A percentile compares a stretch with the other conserved stretches of the same genome.
These are phyloP conservation scores for Allolobophora icterica DNA, from an alignment of 2,888 invertebrate species.

Conservation along the genomic window DNA sequence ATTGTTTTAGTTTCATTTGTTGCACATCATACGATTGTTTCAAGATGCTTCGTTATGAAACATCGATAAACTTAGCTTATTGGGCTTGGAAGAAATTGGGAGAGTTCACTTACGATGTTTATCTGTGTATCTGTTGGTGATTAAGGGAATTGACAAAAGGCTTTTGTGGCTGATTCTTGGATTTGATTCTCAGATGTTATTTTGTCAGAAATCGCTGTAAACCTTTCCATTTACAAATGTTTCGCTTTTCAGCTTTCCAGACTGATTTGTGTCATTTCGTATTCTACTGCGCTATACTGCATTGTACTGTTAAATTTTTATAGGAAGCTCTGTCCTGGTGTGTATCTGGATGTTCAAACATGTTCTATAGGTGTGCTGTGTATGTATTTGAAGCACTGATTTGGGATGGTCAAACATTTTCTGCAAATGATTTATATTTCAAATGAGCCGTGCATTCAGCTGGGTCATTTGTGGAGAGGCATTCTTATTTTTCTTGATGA, in stretches of 20 bases:
- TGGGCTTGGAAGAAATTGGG: neutral
- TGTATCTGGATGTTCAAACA: neutral
- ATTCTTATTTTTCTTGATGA: too few relatives aligned
- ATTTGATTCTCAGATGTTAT: neutral
- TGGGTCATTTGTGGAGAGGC: too few relatives aligned
- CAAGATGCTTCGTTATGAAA: neutral
- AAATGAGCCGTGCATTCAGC: too few relatives aligned
- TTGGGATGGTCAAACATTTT: too few relatives aligned
- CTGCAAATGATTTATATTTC: too few relatives aligned
- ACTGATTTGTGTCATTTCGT: neutral
- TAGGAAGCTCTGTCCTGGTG: neutral
- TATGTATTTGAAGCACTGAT: too few relatives aligned
- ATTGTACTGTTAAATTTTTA: neutral
- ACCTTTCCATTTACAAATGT: slow-evolving; percentile 17
- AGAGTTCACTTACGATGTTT: neutral
- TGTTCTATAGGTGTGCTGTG: too few relatives aligned
- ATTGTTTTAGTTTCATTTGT: neutral
- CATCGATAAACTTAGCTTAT: neutral
- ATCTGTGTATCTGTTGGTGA: neutral
- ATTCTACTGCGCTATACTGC: neutral
- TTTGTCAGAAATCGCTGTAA: too few relatives aligned
- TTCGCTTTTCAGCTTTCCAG: neutral
- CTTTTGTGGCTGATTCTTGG: neutral
- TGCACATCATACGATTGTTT: neutral
- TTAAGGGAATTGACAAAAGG: neutral